These are phyloP conservation scores for Orestias chungarensis DNA, from an alignment of 2,797 vertebrate species.

Conservation along the genomic window DNA sequence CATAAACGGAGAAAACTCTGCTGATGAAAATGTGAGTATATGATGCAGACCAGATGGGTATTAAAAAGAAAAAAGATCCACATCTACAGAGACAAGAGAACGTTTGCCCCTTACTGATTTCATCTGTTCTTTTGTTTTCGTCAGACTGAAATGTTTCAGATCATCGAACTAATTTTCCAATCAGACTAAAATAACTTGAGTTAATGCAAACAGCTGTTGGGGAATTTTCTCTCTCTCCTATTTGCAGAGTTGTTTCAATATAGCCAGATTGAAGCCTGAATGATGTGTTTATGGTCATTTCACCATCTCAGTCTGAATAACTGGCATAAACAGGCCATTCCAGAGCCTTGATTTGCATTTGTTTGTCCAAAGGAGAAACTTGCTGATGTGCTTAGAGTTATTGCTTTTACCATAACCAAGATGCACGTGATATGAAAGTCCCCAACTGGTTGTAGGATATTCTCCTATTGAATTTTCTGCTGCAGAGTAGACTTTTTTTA, in stretches of 20 bases:
- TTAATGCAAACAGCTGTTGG: neutral
- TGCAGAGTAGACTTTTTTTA: neutral
- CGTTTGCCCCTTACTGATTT: neutral
- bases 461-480: no score
- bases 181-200: neutral
- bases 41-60: neutral
- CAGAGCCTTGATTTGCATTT: neutral
- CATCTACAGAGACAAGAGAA: neutral
- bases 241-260: neutral
- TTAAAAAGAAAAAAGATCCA: neutral
- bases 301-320: neutral
- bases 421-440: neutral
- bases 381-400: neutral
- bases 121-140: neutral
- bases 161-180: neutral
- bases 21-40: constrained; percentile 69
- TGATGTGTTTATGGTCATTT: neutral
- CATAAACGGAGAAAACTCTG: constrained; percentile 38
- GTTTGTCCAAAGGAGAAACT: neutral
- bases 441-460: no score
- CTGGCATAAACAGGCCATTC: neutral
- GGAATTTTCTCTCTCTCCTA: neutral
- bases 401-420: neutral
- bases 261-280: neutral
- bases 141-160: neutral